Evolutionary conservation across 92 coral and sea anemone genomes (phyloP).

Genomic region (Bergia sp.): DNA sequence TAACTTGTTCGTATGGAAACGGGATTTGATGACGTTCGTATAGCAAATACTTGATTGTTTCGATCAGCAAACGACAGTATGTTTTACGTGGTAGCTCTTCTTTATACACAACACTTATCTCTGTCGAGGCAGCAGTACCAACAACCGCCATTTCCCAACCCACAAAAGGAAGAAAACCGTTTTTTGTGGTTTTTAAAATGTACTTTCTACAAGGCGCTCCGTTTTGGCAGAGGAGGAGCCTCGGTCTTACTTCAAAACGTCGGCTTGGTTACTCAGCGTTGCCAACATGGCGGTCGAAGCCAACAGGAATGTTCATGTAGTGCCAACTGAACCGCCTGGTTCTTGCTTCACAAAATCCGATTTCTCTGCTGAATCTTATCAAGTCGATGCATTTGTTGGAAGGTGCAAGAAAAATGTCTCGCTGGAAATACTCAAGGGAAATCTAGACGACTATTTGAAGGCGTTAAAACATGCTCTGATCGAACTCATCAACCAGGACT

Average conservation of each 20-base stretch:
- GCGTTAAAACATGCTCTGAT: constrained; percentile 91
- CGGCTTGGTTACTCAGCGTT: constrained; percentile 51
- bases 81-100: constrained; percentile 52
- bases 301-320: constrained; percentile 47
- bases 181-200: constrained; percentile 7
- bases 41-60: constrained; percentile 82
- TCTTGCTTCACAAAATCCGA: constrained; percentile 88
- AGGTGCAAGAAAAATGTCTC: constrained; percentile 85
- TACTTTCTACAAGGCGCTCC: neutral
- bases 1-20: constrained; percentile 85
- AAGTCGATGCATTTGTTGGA: constrained; percentile 89
- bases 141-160: constrained; percentile 54
- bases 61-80: constrained; percentile 62
- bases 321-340: constrained; percentile 81
- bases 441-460: constrained; percentile 92
- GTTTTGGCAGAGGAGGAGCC: neutral
- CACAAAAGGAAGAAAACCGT: neutral
- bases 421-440: constrained; percentile 78
- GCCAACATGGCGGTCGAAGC: constrained; percentile 95
- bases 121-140: constrained; percentile 3
- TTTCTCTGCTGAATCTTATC: constrained; percentile 85
- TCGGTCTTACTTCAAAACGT: neutral
- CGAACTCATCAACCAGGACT: constrained; percentile 97
- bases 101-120: constrained; percentile 59
- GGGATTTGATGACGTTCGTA: constrained; percentile 94